Conservation (phyloP, 2,888 invertebrate species). For the Mesorhabditis belari region DNA sequence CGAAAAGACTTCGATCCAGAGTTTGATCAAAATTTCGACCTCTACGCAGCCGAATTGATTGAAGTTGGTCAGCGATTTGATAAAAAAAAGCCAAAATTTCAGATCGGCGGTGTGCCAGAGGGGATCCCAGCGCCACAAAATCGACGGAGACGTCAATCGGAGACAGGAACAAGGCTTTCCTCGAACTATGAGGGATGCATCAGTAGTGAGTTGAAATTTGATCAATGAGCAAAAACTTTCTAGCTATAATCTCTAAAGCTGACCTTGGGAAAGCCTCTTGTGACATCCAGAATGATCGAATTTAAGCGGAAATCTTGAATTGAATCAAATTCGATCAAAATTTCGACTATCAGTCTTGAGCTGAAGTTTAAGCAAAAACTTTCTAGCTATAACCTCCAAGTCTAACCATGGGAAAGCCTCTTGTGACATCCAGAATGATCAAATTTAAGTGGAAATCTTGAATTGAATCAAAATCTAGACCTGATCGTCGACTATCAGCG, state of each 20-base stretch:
- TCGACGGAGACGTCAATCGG: background rate
- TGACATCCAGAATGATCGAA: background rate
- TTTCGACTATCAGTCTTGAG: background rate
- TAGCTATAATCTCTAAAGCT: background rate
- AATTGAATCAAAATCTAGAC: constrained; percentile 29
- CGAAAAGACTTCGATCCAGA: constrained; percentile 15
- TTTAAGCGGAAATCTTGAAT: background rate
- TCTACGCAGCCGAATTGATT: constrained; percentile 14
- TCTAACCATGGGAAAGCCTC: background rate
- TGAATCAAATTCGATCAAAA: too few species aligned
- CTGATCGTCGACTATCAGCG: constrained; percentile 32
- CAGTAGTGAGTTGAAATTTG: background rate
- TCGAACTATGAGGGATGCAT: background rate
- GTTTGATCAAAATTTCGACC: constrained; percentile 10
- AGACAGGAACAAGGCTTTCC: background rate
- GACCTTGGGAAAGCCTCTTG: background rate
- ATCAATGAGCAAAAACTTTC: background rate
- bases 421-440: background rate
- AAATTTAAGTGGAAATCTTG: constrained; percentile 1
- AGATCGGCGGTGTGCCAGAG: background rate
- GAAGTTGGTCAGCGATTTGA: constrained; percentile 10
- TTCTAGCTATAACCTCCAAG: background rate
- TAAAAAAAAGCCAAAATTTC: constrained; percentile 1
- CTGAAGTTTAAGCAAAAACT: background rate
- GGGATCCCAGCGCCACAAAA: background rate